A percentile compares a stretch with the other conserved stretches of the same genome.
Conservation (phyloP, 2,888 invertebrate species). For the Zaprionus obscuricornis region DNA sequence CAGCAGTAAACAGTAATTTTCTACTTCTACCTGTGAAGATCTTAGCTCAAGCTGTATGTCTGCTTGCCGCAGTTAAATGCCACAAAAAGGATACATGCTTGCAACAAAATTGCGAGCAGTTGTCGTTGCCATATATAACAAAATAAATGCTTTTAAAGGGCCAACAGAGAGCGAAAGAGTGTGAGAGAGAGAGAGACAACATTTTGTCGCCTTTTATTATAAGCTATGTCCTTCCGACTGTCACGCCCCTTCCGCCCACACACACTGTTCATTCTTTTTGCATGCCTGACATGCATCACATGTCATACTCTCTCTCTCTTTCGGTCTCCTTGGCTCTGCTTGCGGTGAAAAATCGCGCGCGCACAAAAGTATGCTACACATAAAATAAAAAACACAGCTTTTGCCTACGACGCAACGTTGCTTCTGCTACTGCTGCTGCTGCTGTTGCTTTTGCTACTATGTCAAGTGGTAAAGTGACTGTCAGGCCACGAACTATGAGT, state of each 20-base stretch:
- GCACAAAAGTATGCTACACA: constrained; percentile 48
- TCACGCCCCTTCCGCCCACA: neutral
- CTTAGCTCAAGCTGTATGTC: no score
- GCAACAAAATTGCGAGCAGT: no score
- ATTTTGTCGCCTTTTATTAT: constrained; percentile 65
- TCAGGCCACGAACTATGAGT: constrained; percentile 45
- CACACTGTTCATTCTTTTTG: constrained; percentile 15
- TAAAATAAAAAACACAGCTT: constrained; percentile 42
- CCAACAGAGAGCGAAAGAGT: constrained; percentile 44
- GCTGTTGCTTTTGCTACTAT: constrained; percentile 55
- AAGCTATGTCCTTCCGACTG: constrained; percentile 3
- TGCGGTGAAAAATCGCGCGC: constrained; percentile 53
- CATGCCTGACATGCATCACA: constrained; percentile 38
- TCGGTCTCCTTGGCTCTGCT: no score
- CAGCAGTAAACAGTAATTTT: no score
- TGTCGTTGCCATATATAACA: constrained; percentile 36
- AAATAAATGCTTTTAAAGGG: constrained; percentile 59
- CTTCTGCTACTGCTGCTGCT: no score
- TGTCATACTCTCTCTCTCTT: no score
- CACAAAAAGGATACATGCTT: no score
- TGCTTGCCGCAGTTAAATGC: no score
- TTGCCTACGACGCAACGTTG: no score
- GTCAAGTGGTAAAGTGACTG: constrained; percentile 60
- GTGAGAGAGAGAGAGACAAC: constrained; percentile 47
- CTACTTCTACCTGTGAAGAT: no score